Evolutionary conservation across 2,888 invertebrate species (phyloP).

Genomic region (Laothoe populi): DNA sequence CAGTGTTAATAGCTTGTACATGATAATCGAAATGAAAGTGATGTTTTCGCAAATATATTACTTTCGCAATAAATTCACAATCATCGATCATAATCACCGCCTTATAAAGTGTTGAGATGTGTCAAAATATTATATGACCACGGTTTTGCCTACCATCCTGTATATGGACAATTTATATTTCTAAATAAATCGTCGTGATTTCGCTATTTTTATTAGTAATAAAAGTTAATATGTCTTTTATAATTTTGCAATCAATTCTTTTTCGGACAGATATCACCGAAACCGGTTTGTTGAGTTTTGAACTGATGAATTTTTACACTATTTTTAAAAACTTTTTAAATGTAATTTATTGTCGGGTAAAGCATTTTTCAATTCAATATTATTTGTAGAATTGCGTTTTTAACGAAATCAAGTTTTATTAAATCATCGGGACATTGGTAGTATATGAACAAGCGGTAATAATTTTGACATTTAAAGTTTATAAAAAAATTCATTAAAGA

Average conservation of each 20-base stretch:
- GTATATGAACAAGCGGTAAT: no score
- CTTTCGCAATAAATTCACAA: background rate
- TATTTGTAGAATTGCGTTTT: no score
- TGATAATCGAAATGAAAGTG: no score
- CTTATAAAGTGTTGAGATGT: background rate
- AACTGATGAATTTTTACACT: background rate
- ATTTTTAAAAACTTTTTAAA: no score
- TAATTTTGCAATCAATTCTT: background rate
- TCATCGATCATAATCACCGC: background rate
- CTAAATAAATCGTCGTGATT: background rate
- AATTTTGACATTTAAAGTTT: no score
- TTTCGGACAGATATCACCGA: background rate
- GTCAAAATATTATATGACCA: slow-evolving; percentile 12
- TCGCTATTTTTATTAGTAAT: slow-evolving; percentile 5
- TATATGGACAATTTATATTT: background rate
- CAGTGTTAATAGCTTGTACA: no score
- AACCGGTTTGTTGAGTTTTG: background rate
- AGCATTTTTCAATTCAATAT: background rate
- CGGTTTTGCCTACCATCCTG: slow-evolving; percentile 3
- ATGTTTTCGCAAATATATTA: background rate
- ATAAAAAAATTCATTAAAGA: no score
- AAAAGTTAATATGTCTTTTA: background rate
- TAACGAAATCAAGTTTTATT: no score
- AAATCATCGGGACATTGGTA: no score
- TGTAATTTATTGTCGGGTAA: background rate